Evolutionary conservation across 2,888 invertebrate genomes (phyloP), one percentile per base, ranked within the genome.

Genomic region (Cephalotes varians): DNA sequence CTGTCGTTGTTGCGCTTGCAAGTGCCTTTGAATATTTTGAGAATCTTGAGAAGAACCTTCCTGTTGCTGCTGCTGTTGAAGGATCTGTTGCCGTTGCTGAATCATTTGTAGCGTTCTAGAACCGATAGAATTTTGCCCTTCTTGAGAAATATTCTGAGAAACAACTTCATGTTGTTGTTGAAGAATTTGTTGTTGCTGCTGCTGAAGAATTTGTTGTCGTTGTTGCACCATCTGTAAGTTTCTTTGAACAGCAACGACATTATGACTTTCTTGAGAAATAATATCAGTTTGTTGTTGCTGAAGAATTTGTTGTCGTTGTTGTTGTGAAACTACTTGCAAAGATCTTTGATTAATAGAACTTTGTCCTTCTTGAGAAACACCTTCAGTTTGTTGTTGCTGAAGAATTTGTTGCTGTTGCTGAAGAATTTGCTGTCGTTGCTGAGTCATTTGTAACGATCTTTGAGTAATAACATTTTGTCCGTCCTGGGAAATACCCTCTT

Each of bases 61-160:
- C 95, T 95, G 95, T 88, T 85, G 92, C 90, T 91, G 91, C 94
- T 95, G 96, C n/a, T 94, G 93, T 82, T 95, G 96, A 79, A 95
- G 95, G 44, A 94, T 94, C 47, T 96, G 95, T 62, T 93, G 89
- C n/a, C 89, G 86, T 18, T 89, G 88, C 79, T 93, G 93, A 6
- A 85, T 91, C 82, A 92, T 87, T 81, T 91, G 92, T 58, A 89
- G 73, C 0, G 88, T 90, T 15, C 91, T 90, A 37, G 92, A 92
- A 31, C 84, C 87, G 18, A 93, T 88, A 2, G 89, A 77, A 44
- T 87, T 92, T 65, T 92, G 92, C n/a, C 88, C 90, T 7, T 92
- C 93, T 90, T 86, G 82, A 88, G 85, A 77, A 21, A 89, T 85
- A 2, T 65, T 74, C 91, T 76, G 73, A 62, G 73, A 31, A 21